Evolutionary conservation across 2,113 vertebrate species (phyloP).

Genomic region (Procavia capensis): DNA sequence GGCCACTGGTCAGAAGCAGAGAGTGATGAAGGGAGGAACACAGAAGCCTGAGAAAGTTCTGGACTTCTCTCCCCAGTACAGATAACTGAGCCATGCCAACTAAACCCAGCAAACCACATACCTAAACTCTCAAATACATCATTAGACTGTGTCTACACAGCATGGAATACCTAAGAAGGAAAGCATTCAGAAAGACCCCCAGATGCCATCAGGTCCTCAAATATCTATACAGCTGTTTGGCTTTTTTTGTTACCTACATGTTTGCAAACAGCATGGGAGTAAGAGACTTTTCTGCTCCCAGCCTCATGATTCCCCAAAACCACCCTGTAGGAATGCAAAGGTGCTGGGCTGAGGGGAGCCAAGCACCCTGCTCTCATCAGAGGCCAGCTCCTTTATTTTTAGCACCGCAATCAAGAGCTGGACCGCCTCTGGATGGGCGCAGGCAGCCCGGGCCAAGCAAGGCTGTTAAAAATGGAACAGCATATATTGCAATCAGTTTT

Average conservation of each 20-base stretch:
- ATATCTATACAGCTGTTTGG: neutral
- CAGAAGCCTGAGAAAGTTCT: neutral
- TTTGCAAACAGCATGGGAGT: neutral
- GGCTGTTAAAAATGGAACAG: slow-evolving; percentile 68
- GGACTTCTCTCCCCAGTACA: neutral
- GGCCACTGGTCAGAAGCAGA: neutral
- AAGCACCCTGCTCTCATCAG: slow-evolving; percentile 65
- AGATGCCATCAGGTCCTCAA: neutral
- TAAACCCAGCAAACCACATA: neutral
- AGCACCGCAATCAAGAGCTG: slow-evolving; percentile 76
- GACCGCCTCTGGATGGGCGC: slow-evolving; percentile 61
- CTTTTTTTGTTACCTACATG: neutral
- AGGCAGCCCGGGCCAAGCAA: slow-evolving; percentile 54
- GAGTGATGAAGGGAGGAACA: neutral
- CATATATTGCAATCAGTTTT: slow-evolving; percentile 52
- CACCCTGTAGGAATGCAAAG: slow-evolving; percentile 17
- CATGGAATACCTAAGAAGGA: neutral
- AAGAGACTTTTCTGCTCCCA: neutral
- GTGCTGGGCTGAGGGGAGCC: slow-evolving; percentile 49
- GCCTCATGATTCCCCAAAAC: neutral
- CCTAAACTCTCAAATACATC: neutral
- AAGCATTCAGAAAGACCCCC: neutral
- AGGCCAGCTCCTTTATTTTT: slow-evolving; percentile 79
- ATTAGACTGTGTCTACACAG: neutral
- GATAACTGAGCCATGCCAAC: neutral